These are phyloP conservation scores for Rhinogobio ventralis DNA, from an alignment of 2,797 vertebrate species.

Conservation along the genomic window DNA sequence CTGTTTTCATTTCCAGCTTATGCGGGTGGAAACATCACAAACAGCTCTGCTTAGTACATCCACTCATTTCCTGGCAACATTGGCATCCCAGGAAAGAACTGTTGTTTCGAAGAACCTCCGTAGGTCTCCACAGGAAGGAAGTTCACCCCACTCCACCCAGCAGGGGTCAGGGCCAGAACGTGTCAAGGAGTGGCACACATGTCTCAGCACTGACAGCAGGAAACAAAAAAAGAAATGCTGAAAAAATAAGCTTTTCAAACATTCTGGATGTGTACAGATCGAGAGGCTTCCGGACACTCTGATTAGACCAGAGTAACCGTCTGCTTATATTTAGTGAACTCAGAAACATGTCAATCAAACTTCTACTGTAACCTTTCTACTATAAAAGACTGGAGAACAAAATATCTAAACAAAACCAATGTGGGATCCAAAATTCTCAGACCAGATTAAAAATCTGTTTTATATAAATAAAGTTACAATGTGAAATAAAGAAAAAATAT, in stretches of 20 bases:
- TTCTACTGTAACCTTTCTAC: neutral
- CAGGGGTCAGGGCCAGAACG: slow-evolving; percentile 59
- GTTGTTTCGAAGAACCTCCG: slow-evolving; percentile 44
- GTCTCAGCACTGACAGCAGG: slow-evolving; percentile 64
- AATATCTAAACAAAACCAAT: neutral
- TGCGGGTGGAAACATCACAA: neutral
- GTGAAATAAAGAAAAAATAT: neutral
- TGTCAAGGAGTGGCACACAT: slow-evolving; percentile 15
- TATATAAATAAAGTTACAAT: neutral
- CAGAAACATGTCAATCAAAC: neutral
- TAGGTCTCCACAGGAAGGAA: slow-evolving; percentile 69
- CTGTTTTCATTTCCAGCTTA: slow-evolving; percentile 43
- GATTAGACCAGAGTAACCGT: neutral
- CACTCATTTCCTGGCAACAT: slow-evolving; percentile 39
- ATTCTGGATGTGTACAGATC: slow-evolving; percentile 65
- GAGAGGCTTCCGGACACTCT: neutral
- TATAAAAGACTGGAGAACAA: neutral
- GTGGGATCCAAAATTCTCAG: neutral
- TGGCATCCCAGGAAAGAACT: slow-evolving; percentile 19
- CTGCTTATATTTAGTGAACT: neutral
- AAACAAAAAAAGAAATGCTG: slow-evolving; percentile 63
- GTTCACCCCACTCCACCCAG: slow-evolving; percentile 59
- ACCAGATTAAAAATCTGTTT: neutral
- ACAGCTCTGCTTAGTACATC: slow-evolving; percentile 69
- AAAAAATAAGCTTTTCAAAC: slow-evolving; percentile 56